These are phyloP conservation scores for Mormoops blainvillei DNA, from an alignment of 2,113 vertebrate genomes.

Conservation along the genomic window DNA sequence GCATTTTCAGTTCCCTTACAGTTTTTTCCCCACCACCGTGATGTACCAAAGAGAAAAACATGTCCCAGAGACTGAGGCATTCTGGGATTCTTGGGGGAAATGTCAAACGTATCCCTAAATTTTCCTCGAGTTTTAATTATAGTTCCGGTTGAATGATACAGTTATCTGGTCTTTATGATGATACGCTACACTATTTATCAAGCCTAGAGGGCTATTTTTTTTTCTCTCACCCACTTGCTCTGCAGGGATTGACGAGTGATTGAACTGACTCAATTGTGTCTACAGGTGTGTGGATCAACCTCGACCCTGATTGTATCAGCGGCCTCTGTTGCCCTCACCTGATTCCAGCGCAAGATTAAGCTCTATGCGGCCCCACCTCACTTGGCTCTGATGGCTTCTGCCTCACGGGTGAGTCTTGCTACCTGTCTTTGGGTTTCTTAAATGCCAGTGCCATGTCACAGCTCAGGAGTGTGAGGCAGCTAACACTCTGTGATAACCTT, in stretches of 20 bases:
- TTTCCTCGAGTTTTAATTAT: slow-evolving; percentile 2
- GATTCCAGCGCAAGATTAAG: background rate
- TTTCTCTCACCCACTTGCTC: background rate
- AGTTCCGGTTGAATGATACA: background rate
- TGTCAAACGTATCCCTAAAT: background rate
- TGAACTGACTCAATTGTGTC: background rate
- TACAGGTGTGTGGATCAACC: background rate
- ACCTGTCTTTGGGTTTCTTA: background rate
- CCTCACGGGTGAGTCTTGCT: background rate
- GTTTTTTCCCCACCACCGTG: background rate
- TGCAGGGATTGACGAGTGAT: background rate
- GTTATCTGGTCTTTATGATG: background rate
- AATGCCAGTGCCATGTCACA: accelerated
- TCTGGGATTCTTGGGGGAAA: slow-evolving; percentile 22
- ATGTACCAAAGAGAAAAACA: slow-evolving; percentile 1
- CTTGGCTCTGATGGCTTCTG: background rate
- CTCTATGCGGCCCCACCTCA: accelerated
- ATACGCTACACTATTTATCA: background rate
- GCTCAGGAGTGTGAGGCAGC: background rate
- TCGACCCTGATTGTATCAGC: background rate
- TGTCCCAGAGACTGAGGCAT: background rate
- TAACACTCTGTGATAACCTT: background rate
- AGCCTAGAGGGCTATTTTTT: background rate
- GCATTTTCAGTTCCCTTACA: background rate
- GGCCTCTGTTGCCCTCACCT: background rate